These are phyloP conservation scores for Erinaceus europaeus DNA, from an alignment of 2,113 vertebrate species.

Conservation along the genomic window DNA sequence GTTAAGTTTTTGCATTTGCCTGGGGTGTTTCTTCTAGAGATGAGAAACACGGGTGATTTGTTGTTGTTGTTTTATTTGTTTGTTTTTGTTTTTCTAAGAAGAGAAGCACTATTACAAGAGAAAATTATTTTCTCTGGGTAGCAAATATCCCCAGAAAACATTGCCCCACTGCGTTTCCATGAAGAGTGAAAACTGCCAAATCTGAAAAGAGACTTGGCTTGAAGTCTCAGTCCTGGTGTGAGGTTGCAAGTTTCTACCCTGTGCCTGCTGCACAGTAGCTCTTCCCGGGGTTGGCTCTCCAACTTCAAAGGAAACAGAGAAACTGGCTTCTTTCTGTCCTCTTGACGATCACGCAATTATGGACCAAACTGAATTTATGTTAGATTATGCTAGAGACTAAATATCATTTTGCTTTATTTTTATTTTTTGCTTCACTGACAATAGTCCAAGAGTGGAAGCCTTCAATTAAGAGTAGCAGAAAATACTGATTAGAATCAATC, in stretches of 20 bases:
- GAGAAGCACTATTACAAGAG: constrained; percentile 46
- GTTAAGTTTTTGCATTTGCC: background rate
- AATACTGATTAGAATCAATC: constrained; percentile 77
- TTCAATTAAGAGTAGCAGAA: constrained; percentile 69
- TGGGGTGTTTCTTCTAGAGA: background rate
- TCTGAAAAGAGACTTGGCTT: constrained; percentile 24
- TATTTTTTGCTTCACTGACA: constrained; percentile 71
- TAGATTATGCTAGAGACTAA: constrained; percentile 54
- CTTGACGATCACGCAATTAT: constrained; percentile 47
- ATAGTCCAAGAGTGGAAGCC: constrained; percentile 63
- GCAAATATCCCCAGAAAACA: background rate
- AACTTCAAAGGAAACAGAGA: constrained; percentile 48
- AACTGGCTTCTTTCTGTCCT: constrained; percentile 42
- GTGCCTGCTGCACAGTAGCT: too few species aligned
- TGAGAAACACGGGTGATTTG: background rate
- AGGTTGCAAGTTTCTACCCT: background rate
- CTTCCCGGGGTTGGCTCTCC: background rate
- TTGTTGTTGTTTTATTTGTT: too few species aligned
- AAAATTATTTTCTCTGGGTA: constrained; percentile 40
- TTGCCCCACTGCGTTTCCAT: background rate
- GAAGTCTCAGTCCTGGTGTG: background rate
- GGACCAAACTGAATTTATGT: constrained; percentile 51
- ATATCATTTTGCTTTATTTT: constrained; percentile 58
- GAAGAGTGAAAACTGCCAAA: constrained; percentile 31
- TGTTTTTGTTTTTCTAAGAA: constrained; percentile 32